Evolutionary conservation across 2,797 vertebrate species (phyloP), one percentile per base, ranked within the genome.

Genomic region (Buphagus erythrorhynchus): DNA sequence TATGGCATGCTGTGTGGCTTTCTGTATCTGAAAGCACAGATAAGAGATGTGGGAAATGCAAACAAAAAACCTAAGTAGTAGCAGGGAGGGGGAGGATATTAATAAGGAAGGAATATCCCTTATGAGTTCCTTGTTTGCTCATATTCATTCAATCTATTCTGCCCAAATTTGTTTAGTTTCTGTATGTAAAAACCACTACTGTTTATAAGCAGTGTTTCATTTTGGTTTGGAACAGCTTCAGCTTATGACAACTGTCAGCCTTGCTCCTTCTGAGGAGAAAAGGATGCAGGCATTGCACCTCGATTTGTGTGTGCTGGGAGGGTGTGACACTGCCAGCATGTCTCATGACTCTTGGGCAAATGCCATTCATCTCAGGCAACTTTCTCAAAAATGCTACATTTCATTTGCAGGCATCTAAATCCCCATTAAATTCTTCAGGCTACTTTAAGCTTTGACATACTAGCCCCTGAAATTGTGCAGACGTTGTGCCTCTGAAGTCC

Each of bases 21-120:
- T 90, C 58, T 74, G 33, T 71, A 46, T n/a, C 86, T 85, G 74
- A 91, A 93, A 81, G 38, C 75, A 71, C 40, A 73, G 77, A 55
- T 87, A 90, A 95, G 74, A 77, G 35, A 82, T 4, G 13, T 81
- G 86, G 89, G 94, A 94, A 96, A 91, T 77, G 89, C 75, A 93
- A 97, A 89, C 42, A 63, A 81, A 79, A 88, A 89, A 13, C 75
- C 73, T 18, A 40, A 81, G 35, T 6, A 71, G 40, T 40, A 71
- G 21, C 38, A 62, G 76, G 38, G 49, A 51, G 46, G 21, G 13
- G 46, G 42, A 83, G 31, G 55, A 67, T 91, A 55, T 81, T 77
- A 72, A 69, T 63, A 68, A 71, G 57, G 42, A 84, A 72, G 46
- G 33, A 83, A 75, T 58, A 87, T 91, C 36, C 51, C 25, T 36